phyloP scores from a whole-genome alignment of 2,888 invertebrate species.

The Hydrotaea cyrtoneurina region DNA sequence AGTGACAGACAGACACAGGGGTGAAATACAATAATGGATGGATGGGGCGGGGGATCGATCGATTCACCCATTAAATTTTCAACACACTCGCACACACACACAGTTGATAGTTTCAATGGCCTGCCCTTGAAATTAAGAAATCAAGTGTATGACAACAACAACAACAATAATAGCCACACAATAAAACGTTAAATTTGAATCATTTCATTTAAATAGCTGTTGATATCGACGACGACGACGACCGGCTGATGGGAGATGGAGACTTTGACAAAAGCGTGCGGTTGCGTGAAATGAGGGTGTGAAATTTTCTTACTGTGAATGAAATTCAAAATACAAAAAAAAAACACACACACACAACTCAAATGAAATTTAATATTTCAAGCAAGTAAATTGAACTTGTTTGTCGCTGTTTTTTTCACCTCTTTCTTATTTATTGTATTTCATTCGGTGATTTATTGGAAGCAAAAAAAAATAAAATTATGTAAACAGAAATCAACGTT shows the following conservation, averaged over 20 bases:
- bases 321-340: not conserved
- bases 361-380: constrained; percentile 56
- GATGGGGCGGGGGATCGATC: constrained; percentile 7
- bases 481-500: constrained; percentile 10
- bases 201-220: not conserved
- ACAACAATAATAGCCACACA: not conserved
- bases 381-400: not conserved
- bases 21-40: not conserved
- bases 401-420: too few species aligned
- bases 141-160: constrained; percentile 54
- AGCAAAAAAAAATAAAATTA: too few species aligned
- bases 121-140: constrained; percentile 66
- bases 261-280: constrained; percentile 50
- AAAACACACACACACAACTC: constrained; percentile 2
- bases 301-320: constrained; percentile 46
- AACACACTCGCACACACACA: constrained; percentile 1
- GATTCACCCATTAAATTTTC: constrained; percentile 36
- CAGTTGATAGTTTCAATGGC: constrained; percentile 59
- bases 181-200: constrained; percentile 42
- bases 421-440: not conserved
- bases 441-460: not conserved
- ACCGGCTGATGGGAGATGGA: not conserved
- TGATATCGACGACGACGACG: not conserved
- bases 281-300: constrained; percentile 65
- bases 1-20: constrained; percentile 20